Conservation (phyloP, 2,113 vertebrate genomes). For the Chitala chitala region DNA sequence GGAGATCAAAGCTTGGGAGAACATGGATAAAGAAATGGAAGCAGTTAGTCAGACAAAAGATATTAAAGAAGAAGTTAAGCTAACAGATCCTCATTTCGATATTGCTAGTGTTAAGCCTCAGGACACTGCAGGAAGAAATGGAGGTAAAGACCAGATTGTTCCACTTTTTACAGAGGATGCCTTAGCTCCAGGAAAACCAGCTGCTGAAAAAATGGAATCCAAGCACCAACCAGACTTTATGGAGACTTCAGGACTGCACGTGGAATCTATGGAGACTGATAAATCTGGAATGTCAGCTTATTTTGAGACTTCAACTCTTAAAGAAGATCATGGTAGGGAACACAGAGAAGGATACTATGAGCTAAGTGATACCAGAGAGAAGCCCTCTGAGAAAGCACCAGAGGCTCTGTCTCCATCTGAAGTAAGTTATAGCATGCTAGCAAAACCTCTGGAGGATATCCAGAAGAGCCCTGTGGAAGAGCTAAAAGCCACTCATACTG, state of each 20-base stretch:
- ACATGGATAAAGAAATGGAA: constrained; percentile 21
- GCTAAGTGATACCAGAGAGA: constrained; percentile 78
- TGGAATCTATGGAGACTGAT: constrained; percentile 65
- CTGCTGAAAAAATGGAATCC: constrained; percentile 24
- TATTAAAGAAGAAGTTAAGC: constrained; percentile 16
- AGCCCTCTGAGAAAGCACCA: constrained; percentile 38
- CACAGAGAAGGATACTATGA: constrained; percentile 88
- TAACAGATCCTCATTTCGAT: constrained; percentile 16
- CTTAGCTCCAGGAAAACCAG: background rate
- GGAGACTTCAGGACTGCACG: constrained; percentile 19
- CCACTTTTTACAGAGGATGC: background rate
- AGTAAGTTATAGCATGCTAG: constrained; percentile 77
- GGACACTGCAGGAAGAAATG: background rate
- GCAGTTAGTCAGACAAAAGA: background rate
- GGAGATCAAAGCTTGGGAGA: constrained; percentile 21
- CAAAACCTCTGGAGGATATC: constrained; percentile 55
- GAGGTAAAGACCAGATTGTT: background rate
- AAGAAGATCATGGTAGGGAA: constrained; percentile 64
- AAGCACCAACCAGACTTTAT: constrained; percentile 11
- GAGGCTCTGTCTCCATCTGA: constrained; percentile 53
- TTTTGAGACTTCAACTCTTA: constrained; percentile 91
- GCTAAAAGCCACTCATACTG: constrained; percentile 60
- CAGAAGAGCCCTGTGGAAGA: constrained; percentile 67
- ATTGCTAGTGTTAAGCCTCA: background rate
- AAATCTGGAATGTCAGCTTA: constrained; percentile 94